Base-by-base conservation (phyloP, 2,797 vertebrate genomes). In the Rallus crepitans region DNA sequence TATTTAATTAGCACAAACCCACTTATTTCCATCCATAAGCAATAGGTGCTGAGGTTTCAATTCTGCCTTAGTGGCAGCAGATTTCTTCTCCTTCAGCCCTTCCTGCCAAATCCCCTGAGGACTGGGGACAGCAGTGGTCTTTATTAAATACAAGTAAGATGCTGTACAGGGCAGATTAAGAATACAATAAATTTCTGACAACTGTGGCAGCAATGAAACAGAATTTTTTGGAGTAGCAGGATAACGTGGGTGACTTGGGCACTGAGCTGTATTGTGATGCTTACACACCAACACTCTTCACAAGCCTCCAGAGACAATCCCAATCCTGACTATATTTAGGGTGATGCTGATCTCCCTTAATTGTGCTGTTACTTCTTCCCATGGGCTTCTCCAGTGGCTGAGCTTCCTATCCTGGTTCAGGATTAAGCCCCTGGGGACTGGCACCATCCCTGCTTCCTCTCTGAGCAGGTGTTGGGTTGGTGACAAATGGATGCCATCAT, bases 371-470 rank as follows among this genome's bases (percentile, higher is more conserved):
- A 5, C 7, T 35, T 60, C 53, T 83, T 89, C 45, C 42, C 11
- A 13, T 2, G 3, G 52, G 28, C 18, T 75, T 63, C 31, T 71
- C 21, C 7, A 8, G 35, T 35, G 24, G 4, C 35, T 60, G 21
- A 64, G 16, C 6, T 57, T 84, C 42, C 56, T 8, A 3, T 37
- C 16, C 69, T 23, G 15, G 25, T 12, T 69, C 39, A 81, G 89
- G 30, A 27, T 87, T 11, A 40, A 39, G 19, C 8, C 28, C 14
- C 21, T 3, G 7, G 28, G 60, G 31, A 9, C 27, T 39, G 35
- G 23, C 0, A 9, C 11, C 11, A 3, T 16, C 65, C 37, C 76
- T 2, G 1, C 4, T 65, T 8, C 7, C 5, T 4, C n/a, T 7
- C 55, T 25, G 79, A 83, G 82, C 45, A 25, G 76, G 27, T 0